A percentile compares a stretch with the other conserved stretches of the same genome.
Conservation (phyloP, 2,888 invertebrate species). For the Heliconius hortense region DNA sequence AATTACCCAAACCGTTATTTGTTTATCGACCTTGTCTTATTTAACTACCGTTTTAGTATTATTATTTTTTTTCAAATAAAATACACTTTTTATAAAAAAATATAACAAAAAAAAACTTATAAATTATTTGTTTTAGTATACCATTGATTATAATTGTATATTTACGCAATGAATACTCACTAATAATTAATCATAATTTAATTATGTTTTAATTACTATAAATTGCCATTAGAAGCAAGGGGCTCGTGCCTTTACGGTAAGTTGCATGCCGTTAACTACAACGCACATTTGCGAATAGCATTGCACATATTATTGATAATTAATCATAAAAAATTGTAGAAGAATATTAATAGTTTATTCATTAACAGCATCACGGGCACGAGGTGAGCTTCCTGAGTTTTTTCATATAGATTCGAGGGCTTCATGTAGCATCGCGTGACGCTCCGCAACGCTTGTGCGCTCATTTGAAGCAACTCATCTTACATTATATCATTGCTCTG, state of each 20-base stretch:
- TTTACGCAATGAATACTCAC: constrained; percentile 16
- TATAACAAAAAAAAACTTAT: background rate
- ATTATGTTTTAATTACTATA: constrained; percentile 43
- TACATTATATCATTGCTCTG: constrained; percentile 58
- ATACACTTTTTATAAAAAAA: background rate
- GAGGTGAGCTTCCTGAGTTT: constrained; percentile 68
- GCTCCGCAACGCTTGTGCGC: constrained; percentile 64
- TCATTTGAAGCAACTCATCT: constrained; percentile 46
- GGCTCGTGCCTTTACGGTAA: constrained; percentile 56
- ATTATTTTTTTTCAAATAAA: background rate
- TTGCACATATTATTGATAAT: constrained; percentile 47
- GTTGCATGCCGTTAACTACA: constrained; percentile 45
- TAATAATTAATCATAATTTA: constrained; percentile 28
- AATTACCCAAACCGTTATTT: constrained; percentile 56
- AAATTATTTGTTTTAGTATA: background rate
- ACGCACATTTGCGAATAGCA: constrained; percentile 37
- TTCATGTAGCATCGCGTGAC: constrained; percentile 55
- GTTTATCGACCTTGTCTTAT: constrained; percentile 51
- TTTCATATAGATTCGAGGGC: constrained; percentile 55
- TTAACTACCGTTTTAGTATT: background rate
- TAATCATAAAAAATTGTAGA: constrained; percentile 70
- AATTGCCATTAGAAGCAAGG: constrained; percentile 46
- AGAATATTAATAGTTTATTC: constrained; percentile 68
- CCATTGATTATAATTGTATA: background rate
- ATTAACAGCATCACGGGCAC: constrained; percentile 65